phyloP scores from a whole-genome alignment of 2,797 vertebrate species.

The Scyliorhinus canicula region DNA sequence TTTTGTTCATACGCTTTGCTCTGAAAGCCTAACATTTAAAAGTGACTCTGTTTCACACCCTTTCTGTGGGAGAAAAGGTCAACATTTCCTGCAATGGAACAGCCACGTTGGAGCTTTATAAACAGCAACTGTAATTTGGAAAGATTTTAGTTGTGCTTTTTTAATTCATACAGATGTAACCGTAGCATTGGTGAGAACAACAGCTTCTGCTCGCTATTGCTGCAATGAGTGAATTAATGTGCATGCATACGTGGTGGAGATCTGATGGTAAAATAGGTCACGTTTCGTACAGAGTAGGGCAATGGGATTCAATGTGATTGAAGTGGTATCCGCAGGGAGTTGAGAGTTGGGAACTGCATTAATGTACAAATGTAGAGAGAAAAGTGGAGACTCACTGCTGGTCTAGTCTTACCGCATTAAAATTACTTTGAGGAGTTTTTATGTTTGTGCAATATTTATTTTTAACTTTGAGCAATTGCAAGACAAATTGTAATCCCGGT shows the following conservation, averaged over 20 bases:
- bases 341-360: neutral
- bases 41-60: neutral
- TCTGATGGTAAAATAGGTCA: slow-evolving; percentile 17
- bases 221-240: neutral
- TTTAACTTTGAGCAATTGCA: neutral
- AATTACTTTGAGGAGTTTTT: neutral
- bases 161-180: neutral
- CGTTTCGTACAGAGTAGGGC: neutral
- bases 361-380: neutral
- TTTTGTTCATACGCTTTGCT: neutral
- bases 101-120: neutral
- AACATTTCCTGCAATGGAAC: neutral
- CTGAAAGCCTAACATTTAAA: neutral
- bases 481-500: neutral
- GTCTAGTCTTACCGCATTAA: neutral
- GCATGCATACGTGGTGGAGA: neutral
- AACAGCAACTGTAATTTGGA: neutral
- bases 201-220: neutral
- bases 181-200: neutral
- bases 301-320: neutral
- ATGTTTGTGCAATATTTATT: neutral
- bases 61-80: neutral
- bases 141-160: neutral
- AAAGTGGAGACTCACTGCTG: neutral
- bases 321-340: neutral